phyloP scores from a whole-genome alignment of 2,888 invertebrate species.

The Drosophila cognata region DNA sequence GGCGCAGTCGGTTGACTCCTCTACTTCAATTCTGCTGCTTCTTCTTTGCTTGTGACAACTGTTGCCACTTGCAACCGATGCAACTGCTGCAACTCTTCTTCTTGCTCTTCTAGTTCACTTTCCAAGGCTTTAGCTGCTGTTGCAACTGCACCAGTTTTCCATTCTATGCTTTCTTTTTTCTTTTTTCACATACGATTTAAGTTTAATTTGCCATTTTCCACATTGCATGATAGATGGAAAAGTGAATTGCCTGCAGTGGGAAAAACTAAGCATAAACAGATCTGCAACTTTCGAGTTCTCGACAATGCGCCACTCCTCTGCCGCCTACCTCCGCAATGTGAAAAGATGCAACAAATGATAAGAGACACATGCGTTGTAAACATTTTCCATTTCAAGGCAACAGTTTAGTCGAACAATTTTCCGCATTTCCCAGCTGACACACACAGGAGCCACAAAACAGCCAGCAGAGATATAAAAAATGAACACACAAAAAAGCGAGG shows the following conservation, averaged over 20 bases:
- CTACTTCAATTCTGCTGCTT: neutral
- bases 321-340: neutral
- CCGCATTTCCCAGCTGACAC: slow-evolving; percentile 61
- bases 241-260: slow-evolving; percentile 70
- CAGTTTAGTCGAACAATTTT: slow-evolving; percentile 66
- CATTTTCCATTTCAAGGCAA: slow-evolving; percentile 73
- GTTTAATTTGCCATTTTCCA: slow-evolving; percentile 49
- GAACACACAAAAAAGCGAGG: slow-evolving; percentile 53
- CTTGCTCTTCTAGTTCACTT: slow-evolving; percentile 35
- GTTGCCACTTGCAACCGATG: neutral
- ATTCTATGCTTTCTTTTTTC: slow-evolving; percentile 54
- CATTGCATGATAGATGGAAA: slow-evolving; percentile 71
- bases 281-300: slow-evolving; percentile 54
- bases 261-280: slow-evolving; percentile 42
- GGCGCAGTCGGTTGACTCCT: neutral
- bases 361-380: slow-evolving; percentile 66
- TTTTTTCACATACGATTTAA: slow-evolving; percentile 56
- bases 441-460: slow-evolving; percentile 52
- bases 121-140: slow-evolving; percentile 26
- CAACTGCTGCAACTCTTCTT: slow-evolving; percentile 1
- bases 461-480: slow-evolving; percentile 60
- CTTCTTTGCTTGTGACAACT: neutral
- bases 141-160: slow-evolving; percentile 56
- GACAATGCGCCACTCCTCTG: neutral
- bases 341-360: slow-evolving; percentile 73